Evolutionary conservation across 2,888 invertebrate species (phyloP), one percentile per base, ranked within the genome.

Genomic region (Teleiodes luculella): DNA sequence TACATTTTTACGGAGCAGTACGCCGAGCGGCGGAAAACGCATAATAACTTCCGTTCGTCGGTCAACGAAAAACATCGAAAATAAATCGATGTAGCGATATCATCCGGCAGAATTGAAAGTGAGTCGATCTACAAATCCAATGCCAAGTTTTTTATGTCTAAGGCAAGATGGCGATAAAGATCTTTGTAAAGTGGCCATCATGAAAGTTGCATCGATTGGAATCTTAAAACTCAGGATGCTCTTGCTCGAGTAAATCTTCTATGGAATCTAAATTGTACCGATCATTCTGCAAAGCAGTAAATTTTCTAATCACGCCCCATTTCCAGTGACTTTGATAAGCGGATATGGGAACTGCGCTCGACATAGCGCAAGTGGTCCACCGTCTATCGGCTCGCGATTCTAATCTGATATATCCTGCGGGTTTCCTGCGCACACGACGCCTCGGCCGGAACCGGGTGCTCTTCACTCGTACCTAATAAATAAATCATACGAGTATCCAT

Each of bases 21-120:
- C 78, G 73, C 66, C 70, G 76, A 66, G 70, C 79, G 74, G 74
- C 85, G 85, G 85, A 84, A 86, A 88, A 78, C 80, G 88, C 80
- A 87, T 89, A 88, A 89, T 87, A 82, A 88, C 78, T 87, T 88
- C 87, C 87, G 85, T 68, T 77, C 74, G 70, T 57, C 72, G 70
- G 74, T 74, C 78, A 73, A 72, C 76, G 77, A 82, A 81, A 80
- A 83, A 79, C 78, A 77, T 76, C 76, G 63, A 83, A 83, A 84
- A 81, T 79, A 82, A 83, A 83, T 80, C 70, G 59, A 62, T 59
- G 62, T 54, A 55, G 60, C 55, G 62, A 68, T 69, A 67, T 61
- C 57, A 63, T 66, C 60, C 51, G 57, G 59, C 57, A 11, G 54
- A 54, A 49, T 64, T 58, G 43, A 57, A 61, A 68, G 66, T 37